Evolutionary conservation across 2,113 vertebrate species (phyloP).

Genomic region (Grantiella picta): DNA sequence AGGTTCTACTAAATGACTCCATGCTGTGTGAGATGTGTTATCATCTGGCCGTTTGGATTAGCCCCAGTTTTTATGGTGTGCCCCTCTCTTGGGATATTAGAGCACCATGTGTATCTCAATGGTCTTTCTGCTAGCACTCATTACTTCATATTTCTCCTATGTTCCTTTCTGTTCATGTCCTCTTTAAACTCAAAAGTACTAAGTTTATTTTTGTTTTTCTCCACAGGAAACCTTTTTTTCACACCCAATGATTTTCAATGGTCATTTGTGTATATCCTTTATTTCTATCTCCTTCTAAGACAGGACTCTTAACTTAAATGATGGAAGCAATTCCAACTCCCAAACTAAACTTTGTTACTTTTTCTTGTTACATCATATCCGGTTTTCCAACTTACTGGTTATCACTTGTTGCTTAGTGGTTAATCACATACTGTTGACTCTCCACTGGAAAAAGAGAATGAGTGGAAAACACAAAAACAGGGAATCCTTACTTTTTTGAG

Average conservation of each 20-base stretch:
- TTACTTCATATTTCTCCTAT: not conserved
- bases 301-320: not conserved
- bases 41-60: not conserved
- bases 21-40: not conserved
- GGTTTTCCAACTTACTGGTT: not conserved
- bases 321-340: not conserved
- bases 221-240: not conserved
- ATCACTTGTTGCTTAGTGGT: not conserved
- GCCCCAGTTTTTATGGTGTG: not conserved
- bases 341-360: not conserved
- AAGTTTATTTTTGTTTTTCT: not conserved
- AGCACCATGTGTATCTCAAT: not conserved
- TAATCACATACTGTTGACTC: not conserved
- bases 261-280: not conserved
- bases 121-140: not conserved
- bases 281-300: not conserved
- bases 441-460: not conserved
- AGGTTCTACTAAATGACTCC: not conserved
- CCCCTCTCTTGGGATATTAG: not conserved
- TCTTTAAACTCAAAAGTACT: not conserved
- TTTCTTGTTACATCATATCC: not conserved
- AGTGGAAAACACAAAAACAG: not conserved
- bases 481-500: slow-evolving; percentile 88
- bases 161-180: not conserved
- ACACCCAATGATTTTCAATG: not conserved